Base-by-base conservation (phyloP, 1,140 invertebrate species). In the Ceratosolen fusciceps region DNA sequence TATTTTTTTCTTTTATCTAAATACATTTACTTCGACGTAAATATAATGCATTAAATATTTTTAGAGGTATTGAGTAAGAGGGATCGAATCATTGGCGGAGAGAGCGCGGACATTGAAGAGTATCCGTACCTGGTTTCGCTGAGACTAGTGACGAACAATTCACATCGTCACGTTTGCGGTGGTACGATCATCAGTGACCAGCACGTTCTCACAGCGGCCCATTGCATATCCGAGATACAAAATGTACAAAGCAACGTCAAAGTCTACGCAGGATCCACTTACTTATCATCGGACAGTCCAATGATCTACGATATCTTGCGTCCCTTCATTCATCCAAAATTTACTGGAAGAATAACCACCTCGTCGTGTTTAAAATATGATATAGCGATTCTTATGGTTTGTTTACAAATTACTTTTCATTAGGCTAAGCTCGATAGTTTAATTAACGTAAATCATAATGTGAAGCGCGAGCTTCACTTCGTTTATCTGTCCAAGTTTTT, bases 41-140 rank as follows among this genome's bases (percentile, higher is more conserved):
- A 43, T 43, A n/a, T n/a, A 12, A 12, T 43, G 12, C 39, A 43
- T 43, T 7, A 43, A 43, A 43, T 43, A 43, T 43, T 19, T 52
- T 16, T 21, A 65, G 60, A 37, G 37, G 60, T 65, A 1, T n/a
- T n/a, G 4, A 2, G 60, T 2, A 65, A 65, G 31, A 65, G 2
- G 9, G n/a, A 3, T 21, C 29, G 12, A 47, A 70, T 70, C 21
- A 70, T 70, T 47, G 67, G 67, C n/a, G 67, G 67, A 47, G 43
- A 70, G 26, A 49, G 24, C 8, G 67, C 67, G 1, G n/a, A 29
- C 39, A 70, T 70, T 39, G 39, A 49, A 47, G 37, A 70, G 5
- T 70, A 26, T 47, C 37, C 37, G 16, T 70, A 47, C 12, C 0
- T 47, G n/a, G 39, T 70, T n/a, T 70, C 67, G 8, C 24, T 70